Evolutionary conservation across 2,797 vertebrate species (phyloP), one percentile per base, ranked within the genome.

Genomic region (Aselliscus stoliczkanus): DNA sequence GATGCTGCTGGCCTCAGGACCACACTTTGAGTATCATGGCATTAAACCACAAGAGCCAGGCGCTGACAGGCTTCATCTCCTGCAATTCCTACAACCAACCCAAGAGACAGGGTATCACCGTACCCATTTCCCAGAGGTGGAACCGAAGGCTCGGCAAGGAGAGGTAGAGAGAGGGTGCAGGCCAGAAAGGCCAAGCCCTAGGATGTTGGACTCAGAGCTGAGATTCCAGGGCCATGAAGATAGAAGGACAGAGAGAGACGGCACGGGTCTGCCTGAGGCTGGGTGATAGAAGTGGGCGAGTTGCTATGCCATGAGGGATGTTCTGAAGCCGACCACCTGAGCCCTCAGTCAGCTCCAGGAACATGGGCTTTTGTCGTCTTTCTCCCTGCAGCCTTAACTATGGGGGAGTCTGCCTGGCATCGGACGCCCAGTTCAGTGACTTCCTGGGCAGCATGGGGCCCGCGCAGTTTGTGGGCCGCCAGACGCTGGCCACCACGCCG

Each of bases 371-470:
- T 60, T 44, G 23, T 73, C 64, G 83, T 31, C 7, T 64, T 21
- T 96, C 90, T 44, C 97, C 96, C 96, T 98, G n/a, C 98, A 99
- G 99, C 98, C 98, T 99, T 93, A 99, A 99, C 99, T 99, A 99
- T 98, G 99, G 99, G 58, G 99, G 99, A 77, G 99, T 99, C 98
- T 99, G 99, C 98, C 98, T 99, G 98, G 99, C 99, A 18, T 99
- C 99, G 7, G 98, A 99, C 47, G 98, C 99, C 60, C 99, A 99
- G 97, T 99, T 99, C 52, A 98, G 99, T 95, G 99, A 99, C 95
- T 99, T 99, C 97, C 98, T 99, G 97, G 99, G 99, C 39, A 99
- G 99, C 96, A 99, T 99, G 99, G 99, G 99, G 14, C 99, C 99
- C 11, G 99, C 99, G 10, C 99, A 99, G 93, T 99, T 99, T 95